Evolutionary conservation across 2,797 vertebrate genomes (phyloP).

Genomic region (Sebastes glaucus): DNA sequence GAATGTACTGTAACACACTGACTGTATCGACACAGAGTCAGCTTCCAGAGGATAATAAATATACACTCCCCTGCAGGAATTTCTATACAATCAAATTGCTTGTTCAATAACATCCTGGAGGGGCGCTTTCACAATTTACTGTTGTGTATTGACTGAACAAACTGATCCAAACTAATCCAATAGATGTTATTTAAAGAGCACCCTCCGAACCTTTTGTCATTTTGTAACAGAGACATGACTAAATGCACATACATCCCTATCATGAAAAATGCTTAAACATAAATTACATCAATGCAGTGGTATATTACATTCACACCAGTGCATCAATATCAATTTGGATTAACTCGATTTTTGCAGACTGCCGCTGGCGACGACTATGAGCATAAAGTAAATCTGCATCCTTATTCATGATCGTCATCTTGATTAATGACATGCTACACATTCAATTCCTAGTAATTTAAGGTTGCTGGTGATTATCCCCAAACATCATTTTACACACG

Average conservation of each 20-base stretch:
- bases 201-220: conserved; percentile 22
- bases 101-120: conserved; percentile 54
- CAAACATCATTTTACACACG: conserved; percentile 68
- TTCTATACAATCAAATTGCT: conserved; percentile 50
- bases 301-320: conserved; percentile 8
- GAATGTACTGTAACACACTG: conserved; percentile 25
- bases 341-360: conserved; percentile 31
- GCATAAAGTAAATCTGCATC: conserved; percentile 58
- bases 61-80: conserved; percentile 33
- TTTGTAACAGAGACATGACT: conserved; percentile 11
- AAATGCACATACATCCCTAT: conserved; percentile 2
- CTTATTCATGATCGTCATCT: conserved; percentile 59
- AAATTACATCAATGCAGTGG: conserved; percentile 17
- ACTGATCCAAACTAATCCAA: conserved; percentile 42
- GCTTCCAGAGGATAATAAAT: conserved; percentile 51
- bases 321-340: conserved; percentile 59
- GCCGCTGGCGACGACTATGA: conserved; percentile 41
- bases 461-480: conserved; percentile 66
- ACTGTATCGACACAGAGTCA: conserved; percentile 39
- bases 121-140: conserved; percentile 54
- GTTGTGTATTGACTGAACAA: conserved; percentile 44
- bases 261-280: conserved; percentile 18
- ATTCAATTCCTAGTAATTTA: conserved; percentile 68
- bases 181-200: conserved; percentile 34
- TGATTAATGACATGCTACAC: conserved; percentile 69